These are phyloP conservation scores for Halcyon chelicuti DNA, from an alignment of 2,797 vertebrate species.

Conservation along the genomic window DNA sequence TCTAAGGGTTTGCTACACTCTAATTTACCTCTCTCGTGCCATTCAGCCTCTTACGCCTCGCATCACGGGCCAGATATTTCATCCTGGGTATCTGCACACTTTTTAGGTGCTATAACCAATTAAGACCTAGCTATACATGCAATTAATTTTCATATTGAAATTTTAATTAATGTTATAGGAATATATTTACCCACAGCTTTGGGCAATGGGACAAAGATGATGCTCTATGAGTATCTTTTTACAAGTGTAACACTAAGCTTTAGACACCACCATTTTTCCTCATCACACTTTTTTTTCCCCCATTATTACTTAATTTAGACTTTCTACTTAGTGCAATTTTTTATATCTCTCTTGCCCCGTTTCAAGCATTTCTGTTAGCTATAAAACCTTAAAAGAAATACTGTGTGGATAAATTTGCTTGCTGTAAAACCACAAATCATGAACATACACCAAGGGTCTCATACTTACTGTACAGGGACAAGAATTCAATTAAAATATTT, in stretches of 20 bases:
- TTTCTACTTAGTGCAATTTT: background rate
- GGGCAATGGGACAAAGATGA: background rate
- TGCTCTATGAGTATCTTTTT: background rate
- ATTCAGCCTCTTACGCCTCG: background rate
- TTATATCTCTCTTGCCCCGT: background rate
- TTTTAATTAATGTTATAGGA: background rate
- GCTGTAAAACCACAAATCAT: slow-evolving; percentile 1
- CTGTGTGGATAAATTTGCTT: slow-evolving; percentile 32
- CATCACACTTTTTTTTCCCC: background rate
- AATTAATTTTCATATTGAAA: background rate
- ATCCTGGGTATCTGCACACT: background rate
- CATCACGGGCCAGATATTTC: background rate
- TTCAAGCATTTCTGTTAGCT: slow-evolving; percentile 40
- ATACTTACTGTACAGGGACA: background rate
- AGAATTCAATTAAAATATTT: slow-evolving; percentile 43
- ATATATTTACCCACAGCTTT: background rate
- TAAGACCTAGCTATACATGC: background rate
- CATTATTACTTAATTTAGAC: slow-evolving; percentile 14
- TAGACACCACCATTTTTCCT: background rate
- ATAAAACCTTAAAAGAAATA: slow-evolving; percentile 42
- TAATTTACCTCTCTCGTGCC: background rate
- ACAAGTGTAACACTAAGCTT: background rate
- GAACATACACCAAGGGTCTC: slow-evolving; percentile 32
- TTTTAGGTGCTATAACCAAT: background rate
- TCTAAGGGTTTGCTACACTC: background rate